Percentiles rank a stretch among this genome's conserved stretches.
Evolutionary conservation across 2,113 vertebrate genomes (phyloP).

Genomic region (Ariopsis seemanni): DNA sequence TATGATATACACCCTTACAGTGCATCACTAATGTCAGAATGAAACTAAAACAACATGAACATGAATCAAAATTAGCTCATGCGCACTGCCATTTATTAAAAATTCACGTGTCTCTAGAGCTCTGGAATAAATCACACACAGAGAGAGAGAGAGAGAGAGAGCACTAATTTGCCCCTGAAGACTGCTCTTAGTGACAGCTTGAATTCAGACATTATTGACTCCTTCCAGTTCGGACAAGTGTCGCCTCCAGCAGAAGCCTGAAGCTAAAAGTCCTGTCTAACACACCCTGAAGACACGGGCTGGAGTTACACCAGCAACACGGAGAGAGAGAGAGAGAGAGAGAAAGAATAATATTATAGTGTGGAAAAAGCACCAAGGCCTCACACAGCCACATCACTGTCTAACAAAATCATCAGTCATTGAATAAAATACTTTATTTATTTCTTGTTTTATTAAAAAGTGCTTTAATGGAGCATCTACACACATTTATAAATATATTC

Average conservation of each 20-base stretch:
- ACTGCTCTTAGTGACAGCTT: background rate
- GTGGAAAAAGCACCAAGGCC: background rate
- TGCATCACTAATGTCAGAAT: background rate
- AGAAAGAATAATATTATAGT: background rate
- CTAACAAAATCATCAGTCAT: background rate
- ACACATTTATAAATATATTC: background rate
- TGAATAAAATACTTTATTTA: background rate
- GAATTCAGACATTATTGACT: conserved; percentile 9
- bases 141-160: background rate
- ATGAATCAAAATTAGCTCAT: background rate
- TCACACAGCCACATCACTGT: background rate
- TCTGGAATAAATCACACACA: background rate
- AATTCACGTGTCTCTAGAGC: background rate
- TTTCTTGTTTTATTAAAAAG: background rate
- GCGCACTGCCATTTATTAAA: background rate
- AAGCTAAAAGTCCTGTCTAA: conserved; percentile 21
- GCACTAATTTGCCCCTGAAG: background rate
- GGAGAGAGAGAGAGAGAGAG: conserved; percentile 9
- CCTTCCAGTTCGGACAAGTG: background rate
- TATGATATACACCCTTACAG: background rate
- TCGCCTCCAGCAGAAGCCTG: conserved; percentile 28
- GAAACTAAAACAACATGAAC: background rate
- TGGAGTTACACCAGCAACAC: conserved; percentile 16
- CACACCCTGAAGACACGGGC: conserved; percentile 4
- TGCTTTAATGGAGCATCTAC: background rate